These are phyloP conservation scores for Chrosomus eos DNA, from an alignment of 2,797 vertebrate genomes.

Conservation along the genomic window DNA sequence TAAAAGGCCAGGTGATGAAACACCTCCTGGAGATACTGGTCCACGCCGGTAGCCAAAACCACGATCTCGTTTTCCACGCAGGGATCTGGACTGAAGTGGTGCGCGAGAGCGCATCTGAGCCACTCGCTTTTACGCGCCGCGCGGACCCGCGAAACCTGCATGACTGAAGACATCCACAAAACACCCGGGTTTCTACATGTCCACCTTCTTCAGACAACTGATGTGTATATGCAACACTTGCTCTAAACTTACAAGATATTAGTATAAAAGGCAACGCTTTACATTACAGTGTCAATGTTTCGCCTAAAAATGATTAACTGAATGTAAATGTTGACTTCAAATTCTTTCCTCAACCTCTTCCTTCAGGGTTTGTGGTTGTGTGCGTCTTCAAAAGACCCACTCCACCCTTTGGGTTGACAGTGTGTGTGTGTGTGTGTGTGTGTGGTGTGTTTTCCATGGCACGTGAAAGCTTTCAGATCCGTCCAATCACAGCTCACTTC, in stretches of 20 bases:
- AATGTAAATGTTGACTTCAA: not conserved
- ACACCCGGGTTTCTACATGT: not conserved
- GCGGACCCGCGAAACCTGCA: slow-evolving; percentile 52
- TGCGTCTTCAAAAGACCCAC: slow-evolving; percentile 3
- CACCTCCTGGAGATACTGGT: slow-evolving; percentile 83
- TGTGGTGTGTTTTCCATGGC: slow-evolving; percentile 5
- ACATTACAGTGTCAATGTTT: not conserved
- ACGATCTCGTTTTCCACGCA: slow-evolving; percentile 78
- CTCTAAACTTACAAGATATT: not conserved
- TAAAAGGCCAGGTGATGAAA: slow-evolving; percentile 78
- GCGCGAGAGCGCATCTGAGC: slow-evolving; percentile 76
- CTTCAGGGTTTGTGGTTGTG: slow-evolving; percentile 2
- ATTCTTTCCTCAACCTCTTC: not conserved
- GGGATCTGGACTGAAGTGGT: slow-evolving; percentile 73
- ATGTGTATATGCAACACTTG: not conserved
- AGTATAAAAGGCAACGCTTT: not conserved
- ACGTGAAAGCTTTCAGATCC: slow-evolving; percentile 15
- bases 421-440: slow-evolving; percentile 8
- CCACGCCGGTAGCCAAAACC: slow-evolving; percentile 79
- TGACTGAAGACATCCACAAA: not conserved
- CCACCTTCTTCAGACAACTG: not conserved
- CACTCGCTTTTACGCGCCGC: slow-evolving; percentile 77
- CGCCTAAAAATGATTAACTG: not conserved
- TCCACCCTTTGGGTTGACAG: slow-evolving; percentile 48
- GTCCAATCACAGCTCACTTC: slow-evolving; percentile 14